A percentile compares a stretch with the other conserved stretches of the same genome.
Evolutionary conservation across 2,113 vertebrate species (phyloP).

Genomic region (Lophura nycthemera): DNA sequence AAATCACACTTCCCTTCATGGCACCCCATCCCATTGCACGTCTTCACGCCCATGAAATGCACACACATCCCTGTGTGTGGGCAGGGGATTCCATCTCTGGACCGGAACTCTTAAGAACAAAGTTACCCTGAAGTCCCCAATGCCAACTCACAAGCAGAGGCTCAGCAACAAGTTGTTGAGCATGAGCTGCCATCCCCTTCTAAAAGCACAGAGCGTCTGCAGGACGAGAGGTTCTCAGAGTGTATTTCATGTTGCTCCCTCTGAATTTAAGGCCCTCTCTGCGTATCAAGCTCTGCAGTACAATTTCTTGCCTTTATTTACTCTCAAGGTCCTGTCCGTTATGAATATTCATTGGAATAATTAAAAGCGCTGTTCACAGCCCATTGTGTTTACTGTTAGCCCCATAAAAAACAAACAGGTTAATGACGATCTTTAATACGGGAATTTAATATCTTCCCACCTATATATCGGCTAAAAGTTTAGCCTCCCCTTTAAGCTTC

Average conservation of each 20-base stretch:
- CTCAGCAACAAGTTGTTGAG: neutral
- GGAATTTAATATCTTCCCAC: slow-evolving; percentile 50
- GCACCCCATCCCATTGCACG: neutral
- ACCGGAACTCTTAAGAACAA: neutral
- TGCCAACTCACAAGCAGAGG: fast-evolving
- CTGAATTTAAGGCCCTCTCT: neutral
- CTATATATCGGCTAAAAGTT: neutral
- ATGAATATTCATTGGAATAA: slow-evolving; percentile 77
- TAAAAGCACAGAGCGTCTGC: neutral
- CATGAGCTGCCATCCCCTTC: neutral
- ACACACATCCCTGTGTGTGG: neutral
- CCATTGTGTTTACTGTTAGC: slow-evolving; percentile 51
- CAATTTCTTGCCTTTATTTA: slow-evolving; percentile 25
- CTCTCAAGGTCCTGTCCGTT: neutral
- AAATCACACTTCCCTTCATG: slow-evolving; percentile 52
- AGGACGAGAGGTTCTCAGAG: neutral
- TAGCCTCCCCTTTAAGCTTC: slow-evolving; percentile 42
- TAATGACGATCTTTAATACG: slow-evolving; percentile 51
- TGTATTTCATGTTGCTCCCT: neutral
- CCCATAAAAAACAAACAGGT: slow-evolving; percentile 73
- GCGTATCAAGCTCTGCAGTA: neutral
- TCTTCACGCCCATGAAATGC: neutral
- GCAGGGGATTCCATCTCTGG: neutral
- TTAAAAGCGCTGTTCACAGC: slow-evolving; percentile 37
- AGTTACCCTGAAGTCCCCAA: fast-evolving